These are phyloP conservation scores for Myotis myotis DNA, from an alignment of 2,797 vertebrate genomes.

Conservation along the genomic window DNA sequence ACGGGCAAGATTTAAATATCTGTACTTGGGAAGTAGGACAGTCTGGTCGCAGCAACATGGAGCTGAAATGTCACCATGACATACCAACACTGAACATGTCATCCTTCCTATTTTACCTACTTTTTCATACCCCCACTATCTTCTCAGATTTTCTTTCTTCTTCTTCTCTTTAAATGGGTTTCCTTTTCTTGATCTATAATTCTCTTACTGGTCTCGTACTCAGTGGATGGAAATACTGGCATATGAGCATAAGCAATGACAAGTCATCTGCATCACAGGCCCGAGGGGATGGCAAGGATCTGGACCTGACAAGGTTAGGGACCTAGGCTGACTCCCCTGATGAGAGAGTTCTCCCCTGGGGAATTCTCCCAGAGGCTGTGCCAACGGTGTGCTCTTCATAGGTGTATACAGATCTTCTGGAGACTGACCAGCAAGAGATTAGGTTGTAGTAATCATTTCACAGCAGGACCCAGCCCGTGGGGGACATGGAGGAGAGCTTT, in stretches of 20 bases:
- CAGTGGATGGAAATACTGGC: not conserved
- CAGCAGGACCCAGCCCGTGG: not conserved
- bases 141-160: not conserved
- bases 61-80: not conserved
- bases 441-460: not conserved
- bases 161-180: not conserved
- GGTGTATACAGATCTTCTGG: not conserved
- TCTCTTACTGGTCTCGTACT: not conserved
- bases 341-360: not conserved
- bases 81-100: not conserved
- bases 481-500: not conserved
- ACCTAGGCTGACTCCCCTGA: rapidly evolving
- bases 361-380: not conserved
- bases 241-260: not conserved
- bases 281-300: not conserved
- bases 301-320: too few relatives aligned
- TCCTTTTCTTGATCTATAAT: not conserved
- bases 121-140: not conserved
- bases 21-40: not conserved
- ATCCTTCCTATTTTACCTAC: not conserved
- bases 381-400: not conserved
- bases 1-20: not conserved
- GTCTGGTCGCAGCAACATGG: not conserved
- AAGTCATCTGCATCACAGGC: rapidly evolving
- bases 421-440: not conserved